Base-by-base conservation (phyloP, 2,888 invertebrate genomes). In the Caenorhabditis macrosperma region DNA sequence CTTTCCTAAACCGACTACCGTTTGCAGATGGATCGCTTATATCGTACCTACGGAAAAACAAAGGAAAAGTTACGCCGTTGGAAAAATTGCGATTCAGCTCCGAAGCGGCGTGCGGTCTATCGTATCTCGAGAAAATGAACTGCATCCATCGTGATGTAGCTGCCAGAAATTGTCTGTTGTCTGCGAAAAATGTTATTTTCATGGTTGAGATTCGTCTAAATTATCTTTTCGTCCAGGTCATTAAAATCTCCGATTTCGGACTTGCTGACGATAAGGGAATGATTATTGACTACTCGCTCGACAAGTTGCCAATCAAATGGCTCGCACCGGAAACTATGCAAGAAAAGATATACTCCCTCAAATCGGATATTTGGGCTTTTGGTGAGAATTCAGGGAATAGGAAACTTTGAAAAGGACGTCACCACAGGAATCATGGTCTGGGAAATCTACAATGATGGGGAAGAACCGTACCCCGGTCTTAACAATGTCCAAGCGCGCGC, bases 101-200 rank as follows among this genome's bases (percentile, higher is more conserved):
- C 2, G 87, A 88, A 69, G 82, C 95, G 72, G 94, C 95, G 0
- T 93, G 93, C 12, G 95, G 95, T 0, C 95, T 95, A 95, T 93
- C 94, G 77, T 95, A 95, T 90, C 92, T 95, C 28, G 94, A 95
- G 0, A 93, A 94, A 0, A 94, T 95, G 87, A 93, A 95, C 88
- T 95, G 95, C 91, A 95, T 95, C 0, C 95, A 95, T 91, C 92
- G 95, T 57, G 95, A 95, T 91, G 92, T 95, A 72, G 95, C 95
- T 0, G 95, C 95, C 78, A 93, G 95, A 69, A 95, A 95, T 90
- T 95, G 95, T 90, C 92, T 95, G 12, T 81, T 91, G 12, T 78
- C 83, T 1, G 63, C 76, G 15, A 81, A 68, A 30, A 76, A 75
- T 57, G 82, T 77, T 15, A 50, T 52, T 20, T 48, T 5, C 17